Conservation (phyloP, 2,888 invertebrate genomes). For the Heliconius sara region DNA sequence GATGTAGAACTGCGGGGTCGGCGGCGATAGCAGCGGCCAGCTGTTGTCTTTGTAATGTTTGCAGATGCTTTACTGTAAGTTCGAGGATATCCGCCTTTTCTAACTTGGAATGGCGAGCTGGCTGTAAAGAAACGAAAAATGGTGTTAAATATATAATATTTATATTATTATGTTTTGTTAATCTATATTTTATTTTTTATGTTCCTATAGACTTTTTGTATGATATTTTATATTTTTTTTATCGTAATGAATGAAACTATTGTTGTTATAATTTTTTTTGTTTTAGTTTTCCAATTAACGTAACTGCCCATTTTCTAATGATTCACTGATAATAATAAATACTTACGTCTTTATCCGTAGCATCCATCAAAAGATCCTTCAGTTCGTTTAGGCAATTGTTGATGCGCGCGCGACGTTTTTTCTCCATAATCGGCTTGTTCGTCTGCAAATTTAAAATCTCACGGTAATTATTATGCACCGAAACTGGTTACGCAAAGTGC, state of each 20-base stretch:
- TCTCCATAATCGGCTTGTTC: conserved; percentile 97
- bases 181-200: not conserved
- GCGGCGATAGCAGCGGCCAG: conserved; percentile 91
- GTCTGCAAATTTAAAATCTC: conserved; percentile 85
- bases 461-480: conserved; percentile 42
- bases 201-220: not conserved
- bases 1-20: conserved; percentile 92
- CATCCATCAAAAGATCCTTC: conserved; percentile 92
- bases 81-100: conserved; percentile 98
- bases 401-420: conserved; percentile 93
- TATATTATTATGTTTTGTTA: not conserved
- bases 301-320: not conserved
- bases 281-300: not conserved
- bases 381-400: conserved; percentile 95
- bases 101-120: conserved; percentile 95
- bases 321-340: not conserved
- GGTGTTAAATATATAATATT: not conserved
- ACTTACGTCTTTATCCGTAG: conserved; percentile 95
- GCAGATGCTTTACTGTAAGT: conserved; percentile 96
- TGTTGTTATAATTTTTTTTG: not conserved
- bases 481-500: conserved; percentile 5
- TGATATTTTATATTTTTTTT: not conserved
- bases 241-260: not conserved
- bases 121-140: conserved; percentile 85
- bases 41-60: conserved; percentile 94